These are phyloP conservation scores for Heliconius erato DNA, from an alignment of 2,888 invertebrate species.

Conservation along the genomic window DNA sequence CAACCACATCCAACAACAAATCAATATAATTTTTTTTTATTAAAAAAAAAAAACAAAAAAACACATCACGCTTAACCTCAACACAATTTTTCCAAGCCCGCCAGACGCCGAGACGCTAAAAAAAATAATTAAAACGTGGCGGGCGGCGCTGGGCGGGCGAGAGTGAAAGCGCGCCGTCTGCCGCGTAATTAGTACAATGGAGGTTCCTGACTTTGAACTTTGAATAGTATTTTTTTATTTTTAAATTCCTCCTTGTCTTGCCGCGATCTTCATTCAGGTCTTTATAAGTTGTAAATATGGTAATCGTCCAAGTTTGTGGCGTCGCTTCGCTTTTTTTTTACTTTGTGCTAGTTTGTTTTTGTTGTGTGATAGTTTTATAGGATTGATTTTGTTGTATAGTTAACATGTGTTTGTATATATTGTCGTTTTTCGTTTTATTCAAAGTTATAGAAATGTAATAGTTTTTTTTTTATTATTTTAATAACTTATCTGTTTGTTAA, in stretches of 20 bases:
- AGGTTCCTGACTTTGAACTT: slow-evolving; percentile 86
- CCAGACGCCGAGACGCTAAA: slow-evolving; percentile 86
- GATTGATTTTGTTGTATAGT: not conserved
- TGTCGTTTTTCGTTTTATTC: not conserved
- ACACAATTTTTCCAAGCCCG: slow-evolving; percentile 80
- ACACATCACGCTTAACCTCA: slow-evolving; percentile 57
- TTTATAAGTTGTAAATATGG: slow-evolving; percentile 45
- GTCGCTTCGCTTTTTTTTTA: not conserved
- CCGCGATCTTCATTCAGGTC: slow-evolving; percentile 51
- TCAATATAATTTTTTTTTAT: not conserved
- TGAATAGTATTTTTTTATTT: slow-evolving; percentile 77
- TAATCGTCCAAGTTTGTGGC: slow-evolving; percentile 26
- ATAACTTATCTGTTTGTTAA: too few relatives aligned
- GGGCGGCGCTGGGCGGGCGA: slow-evolving; percentile 66
- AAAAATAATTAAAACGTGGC: slow-evolving; percentile 85
- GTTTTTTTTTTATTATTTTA: too few relatives aligned
- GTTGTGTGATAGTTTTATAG: not conserved
- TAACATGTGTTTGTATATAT: not conserved
- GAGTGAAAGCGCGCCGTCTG: slow-evolving; percentile 85
- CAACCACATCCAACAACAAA: not conserved
- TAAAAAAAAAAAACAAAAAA: not conserved
- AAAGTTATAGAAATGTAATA: too few relatives aligned
- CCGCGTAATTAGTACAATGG: slow-evolving; percentile 86
- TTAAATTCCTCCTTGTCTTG: slow-evolving; percentile 61
- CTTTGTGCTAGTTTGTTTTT: not conserved